These are phyloP conservation scores for Pseudopipra pipra DNA, from an alignment of 2,113 vertebrate genomes.

Conservation along the genomic window DNA sequence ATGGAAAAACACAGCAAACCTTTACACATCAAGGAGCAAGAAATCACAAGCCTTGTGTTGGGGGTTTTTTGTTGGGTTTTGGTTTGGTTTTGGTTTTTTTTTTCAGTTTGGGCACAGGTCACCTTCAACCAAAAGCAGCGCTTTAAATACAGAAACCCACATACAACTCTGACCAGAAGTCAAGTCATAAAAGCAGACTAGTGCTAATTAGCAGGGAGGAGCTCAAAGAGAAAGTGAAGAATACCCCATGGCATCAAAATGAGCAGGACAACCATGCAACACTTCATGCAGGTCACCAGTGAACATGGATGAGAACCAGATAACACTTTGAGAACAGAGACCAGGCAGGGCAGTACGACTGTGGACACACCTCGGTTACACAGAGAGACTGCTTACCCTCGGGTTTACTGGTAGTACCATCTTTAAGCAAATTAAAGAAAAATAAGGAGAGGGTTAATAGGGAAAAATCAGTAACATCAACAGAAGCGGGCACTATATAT, in stretches of 20 bases:
- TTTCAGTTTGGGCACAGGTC: background rate
- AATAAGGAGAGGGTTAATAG: slow-evolving; percentile 85
- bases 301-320: slow-evolving; percentile 76
- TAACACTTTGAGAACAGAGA: slow-evolving; percentile 73
- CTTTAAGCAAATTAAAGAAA: slow-evolving; percentile 90
- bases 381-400: slow-evolving; percentile 93
- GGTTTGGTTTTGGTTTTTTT: background rate
- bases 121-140: background rate
- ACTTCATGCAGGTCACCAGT: slow-evolving; percentile 83
- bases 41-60: background rate
- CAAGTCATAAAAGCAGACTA: slow-evolving; percentile 17
- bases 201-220: background rate
- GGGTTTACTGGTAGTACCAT: slow-evolving; percentile 91
- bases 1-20: slow-evolving; percentile 54
- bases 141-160: background rate
- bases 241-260: slow-evolving; percentile 51
- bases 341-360: slow-evolving; percentile 54
- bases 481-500: slow-evolving; percentile 69
- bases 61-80: background rate
- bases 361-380: slow-evolving; percentile 78
- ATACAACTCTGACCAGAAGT: background rate
- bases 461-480: slow-evolving; percentile 78
- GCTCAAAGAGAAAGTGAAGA: slow-evolving; percentile 21
- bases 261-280: slow-evolving; percentile 80
- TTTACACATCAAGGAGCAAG: background rate